Base-by-base conservation (phyloP, 92 coral and sea anemone species). In the Umimayanthus chanpuru region DNA sequence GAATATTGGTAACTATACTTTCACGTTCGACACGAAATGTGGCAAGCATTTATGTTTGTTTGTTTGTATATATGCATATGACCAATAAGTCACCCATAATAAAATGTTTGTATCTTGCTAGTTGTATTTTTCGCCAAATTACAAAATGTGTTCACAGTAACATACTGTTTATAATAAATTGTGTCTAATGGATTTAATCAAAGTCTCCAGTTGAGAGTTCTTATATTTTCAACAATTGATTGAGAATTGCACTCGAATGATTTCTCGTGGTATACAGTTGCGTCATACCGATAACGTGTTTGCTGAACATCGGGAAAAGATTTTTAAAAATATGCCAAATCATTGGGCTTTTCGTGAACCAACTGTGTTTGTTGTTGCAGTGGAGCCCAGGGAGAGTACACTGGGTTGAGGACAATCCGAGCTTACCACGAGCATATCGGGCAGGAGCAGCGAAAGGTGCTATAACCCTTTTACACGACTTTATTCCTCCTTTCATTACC, bases 371-470 rank as follows among this genome's bases (percentile, higher is more conserved):
- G 16, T 9, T 47, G 3, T 64, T 89, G 44, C 81, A 97, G 99
- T 87, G 99, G 99, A n/a, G 99, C 99, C 53, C 99, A 97, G 87
- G 99, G 99, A 12, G 99, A 95, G 89, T 97, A 93, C 61, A 80
- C 99, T 5, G 99, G 99, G 0, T 85, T 97, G 71, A 90, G 98
- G 88, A 96, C 94, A 9, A 97, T 97, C 88, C 90, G 93, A 85
- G 98, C 99, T 55, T 97, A 95, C 72, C 99, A 91, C 58, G 99
- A 97, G 58, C 91, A 94, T 80, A 92, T 75, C 76, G 98, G 99
- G 86, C 91, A 93, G 44, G 94, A 85, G 5, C 90, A 97, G 64
- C 93, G 99, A 91, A 95, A 89, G 96, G 99, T 97, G 71, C 47
- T 11, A 18, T 61, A 21, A 18, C n/a, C 10, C n/a, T 61, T 61